Evolutionary conservation across 30 jellyfish, hydroid and myxozoan species (phyloP).

Genomic region (Chironex yamaguchii): DNA sequence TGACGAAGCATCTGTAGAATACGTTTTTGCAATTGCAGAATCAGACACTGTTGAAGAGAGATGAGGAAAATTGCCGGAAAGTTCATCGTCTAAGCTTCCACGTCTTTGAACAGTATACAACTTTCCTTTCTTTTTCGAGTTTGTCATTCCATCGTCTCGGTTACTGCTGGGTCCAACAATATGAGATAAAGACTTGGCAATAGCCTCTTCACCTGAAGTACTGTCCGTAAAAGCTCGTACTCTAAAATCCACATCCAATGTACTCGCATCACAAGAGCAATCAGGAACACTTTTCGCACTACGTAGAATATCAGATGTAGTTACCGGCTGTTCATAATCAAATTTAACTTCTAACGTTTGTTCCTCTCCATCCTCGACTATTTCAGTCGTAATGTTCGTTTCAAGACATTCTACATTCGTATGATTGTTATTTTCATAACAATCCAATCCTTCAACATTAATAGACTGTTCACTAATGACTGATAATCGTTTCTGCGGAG

Average conservation of each 20-base stretch:
- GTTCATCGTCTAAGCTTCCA: neutral
- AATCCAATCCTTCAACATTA: neutral
- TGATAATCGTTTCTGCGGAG: constrained; percentile 8
- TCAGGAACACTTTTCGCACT: neutral
- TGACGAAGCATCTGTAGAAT: neutral
- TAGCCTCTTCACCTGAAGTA: neutral
- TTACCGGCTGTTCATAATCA: too few species aligned
- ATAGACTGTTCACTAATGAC: constrained; percentile 11
- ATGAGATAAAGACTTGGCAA: neutral
- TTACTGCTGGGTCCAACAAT: neutral
- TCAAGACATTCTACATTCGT: too few species aligned
- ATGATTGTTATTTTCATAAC: neutral
- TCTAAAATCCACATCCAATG: neutral
- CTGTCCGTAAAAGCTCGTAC: neutral
- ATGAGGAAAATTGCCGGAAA: neutral
- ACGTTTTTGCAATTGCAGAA: neutral
- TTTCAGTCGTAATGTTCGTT: neutral
- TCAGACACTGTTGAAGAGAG: too few species aligned
- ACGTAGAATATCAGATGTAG: too few species aligned
- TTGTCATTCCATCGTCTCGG: too few species aligned
- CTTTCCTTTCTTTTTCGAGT: neutral
- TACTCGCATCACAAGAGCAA: neutral
- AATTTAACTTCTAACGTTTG: neutral
- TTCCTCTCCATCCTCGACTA: neutral
- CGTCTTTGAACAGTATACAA: neutral